phyloP scores from a whole-genome alignment of 64 coral and sea anemone genomes.

The Actinia tenebrosa region DNA sequence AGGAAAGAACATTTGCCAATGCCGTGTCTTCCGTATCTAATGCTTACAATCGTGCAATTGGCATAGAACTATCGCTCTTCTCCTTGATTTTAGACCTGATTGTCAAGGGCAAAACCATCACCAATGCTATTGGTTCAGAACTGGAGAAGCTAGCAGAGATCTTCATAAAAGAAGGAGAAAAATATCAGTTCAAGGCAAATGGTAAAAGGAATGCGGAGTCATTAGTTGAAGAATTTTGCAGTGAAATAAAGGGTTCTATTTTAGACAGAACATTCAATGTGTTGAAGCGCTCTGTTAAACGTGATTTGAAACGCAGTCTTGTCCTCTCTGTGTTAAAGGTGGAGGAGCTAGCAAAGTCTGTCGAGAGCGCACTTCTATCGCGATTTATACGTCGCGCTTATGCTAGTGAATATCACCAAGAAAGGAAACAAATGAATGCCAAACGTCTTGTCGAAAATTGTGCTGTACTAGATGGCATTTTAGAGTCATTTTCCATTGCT shows the following conservation, averaged over 20 bases:
- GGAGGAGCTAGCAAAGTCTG: not conserved
- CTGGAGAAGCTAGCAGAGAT: not conserved
- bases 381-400: not conserved
- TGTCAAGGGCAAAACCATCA: not conserved
- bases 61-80: not conserved
- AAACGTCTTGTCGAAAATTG: not conserved
- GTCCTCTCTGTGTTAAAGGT: not conserved
- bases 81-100: not conserved
- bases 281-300: not conserved
- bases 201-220: not conserved
- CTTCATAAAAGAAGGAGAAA: constrained; percentile 1
- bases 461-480: not conserved
- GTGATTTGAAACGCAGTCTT: not conserved
- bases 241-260: constrained; percentile 38
- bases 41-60: not conserved
- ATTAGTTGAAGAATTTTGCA: constrained; percentile 17
- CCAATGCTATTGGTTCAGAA: not conserved
- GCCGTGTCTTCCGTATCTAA: no score
- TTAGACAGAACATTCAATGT: constrained; percentile 40
- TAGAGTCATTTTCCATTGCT: not conserved
- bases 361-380: not conserved
- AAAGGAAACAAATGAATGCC: not conserved
- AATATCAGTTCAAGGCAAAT: not conserved
- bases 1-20: not conserved
- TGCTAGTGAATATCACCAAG: not conserved